Evolutionary conservation across 53 echinoderm and acorn worm species (phyloP), one percentile per base, ranked within the genome.

Genomic region (Henricia sp.): DNA sequence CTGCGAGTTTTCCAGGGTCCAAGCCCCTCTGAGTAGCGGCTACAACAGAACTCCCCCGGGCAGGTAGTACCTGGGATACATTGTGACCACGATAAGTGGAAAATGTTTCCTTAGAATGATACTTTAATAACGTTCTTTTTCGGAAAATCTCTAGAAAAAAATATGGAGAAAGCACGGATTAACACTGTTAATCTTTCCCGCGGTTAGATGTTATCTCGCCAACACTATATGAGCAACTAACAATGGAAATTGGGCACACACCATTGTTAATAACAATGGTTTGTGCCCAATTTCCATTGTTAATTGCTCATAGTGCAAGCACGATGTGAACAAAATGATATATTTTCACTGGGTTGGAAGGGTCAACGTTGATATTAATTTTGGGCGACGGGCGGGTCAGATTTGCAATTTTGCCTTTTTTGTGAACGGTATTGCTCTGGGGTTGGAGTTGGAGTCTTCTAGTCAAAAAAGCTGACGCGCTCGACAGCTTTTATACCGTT

Each of bases 161-260:
- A 36, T 36, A 33, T 38, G 23, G 12, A 25, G 55, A 73, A 73
- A 53, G 54, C 55, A 73, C 35, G 73, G 73, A 73, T 73, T 73
- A 73, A 23, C 36, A 24, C 54, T 17, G 53, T 24, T 54, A 43
- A 54, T 52, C 73, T 53, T 73, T 52, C 54, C 73, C 16, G 41
- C 53, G 73, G 73, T 19, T 37, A 53, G 73, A 73, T 73, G 36
- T 71, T 53, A 52, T 52, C 52, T 52, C 3, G n/a, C 9, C 73
- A 19, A 36, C 30, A 64, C 36, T 24, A 46, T 10, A 46, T 10
- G 48, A 8, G 9, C 5, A 34, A 2, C 36, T 64, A 6, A 64
- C 34, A 64, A n/a, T n/a, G n/a, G n/a, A n/a, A n/a, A n/a, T n/a
- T n/a, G n/a, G n/a, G n/a, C n/a, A n/a, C n/a, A n/a, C n/a, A n/a